Evolutionary conservation across 2,113 vertebrate species (phyloP).

Genomic region (Apaloderma vittatum): DNA sequence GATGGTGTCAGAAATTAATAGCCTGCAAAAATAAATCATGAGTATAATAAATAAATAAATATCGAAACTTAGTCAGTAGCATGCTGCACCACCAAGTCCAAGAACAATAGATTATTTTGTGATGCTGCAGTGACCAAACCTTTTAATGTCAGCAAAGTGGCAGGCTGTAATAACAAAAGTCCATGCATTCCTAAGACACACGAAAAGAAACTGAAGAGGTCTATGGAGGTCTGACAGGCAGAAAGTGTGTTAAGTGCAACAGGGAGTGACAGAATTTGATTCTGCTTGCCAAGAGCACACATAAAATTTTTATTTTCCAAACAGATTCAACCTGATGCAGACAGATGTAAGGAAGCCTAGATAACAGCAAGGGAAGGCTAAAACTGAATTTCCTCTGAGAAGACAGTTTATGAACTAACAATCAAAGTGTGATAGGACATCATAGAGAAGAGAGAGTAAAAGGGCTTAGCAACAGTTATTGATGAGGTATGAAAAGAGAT

Average conservation of each 20-base stretch:
- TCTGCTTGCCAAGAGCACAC: slow-evolving; percentile 63
- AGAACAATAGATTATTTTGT: slow-evolving; percentile 13
- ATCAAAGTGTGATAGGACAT: slow-evolving; percentile 33
- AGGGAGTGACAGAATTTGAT: slow-evolving; percentile 63
- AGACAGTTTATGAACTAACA: slow-evolving; percentile 56
- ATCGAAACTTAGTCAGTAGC: background rate
- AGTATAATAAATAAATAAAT: background rate
- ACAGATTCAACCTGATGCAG: slow-evolving; percentile 43
- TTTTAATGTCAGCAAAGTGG: slow-evolving; percentile 55
- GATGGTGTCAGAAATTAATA: background rate
- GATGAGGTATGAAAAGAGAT: slow-evolving; percentile 29
- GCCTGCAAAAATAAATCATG: background rate
- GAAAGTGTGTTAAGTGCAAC: slow-evolving; percentile 60
- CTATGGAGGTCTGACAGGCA: slow-evolving; percentile 61
- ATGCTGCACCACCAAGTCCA: background rate
- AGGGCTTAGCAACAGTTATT: slow-evolving; percentile 14
- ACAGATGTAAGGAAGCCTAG: slow-evolving; percentile 48
- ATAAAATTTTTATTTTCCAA: slow-evolving; percentile 67
- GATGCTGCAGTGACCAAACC: background rate
- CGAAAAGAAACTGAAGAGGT: slow-evolving; percentile 66
- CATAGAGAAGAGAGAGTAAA: slow-evolving; percentile 33
- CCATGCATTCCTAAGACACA: slow-evolving; percentile 65
- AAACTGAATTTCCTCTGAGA: slow-evolving; percentile 40
- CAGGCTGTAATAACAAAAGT: slow-evolving; percentile 25
- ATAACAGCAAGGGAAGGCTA: slow-evolving; percentile 45